Conservation (phyloP, 2,888 invertebrate species). For the Tyria jacobaeae region DNA sequence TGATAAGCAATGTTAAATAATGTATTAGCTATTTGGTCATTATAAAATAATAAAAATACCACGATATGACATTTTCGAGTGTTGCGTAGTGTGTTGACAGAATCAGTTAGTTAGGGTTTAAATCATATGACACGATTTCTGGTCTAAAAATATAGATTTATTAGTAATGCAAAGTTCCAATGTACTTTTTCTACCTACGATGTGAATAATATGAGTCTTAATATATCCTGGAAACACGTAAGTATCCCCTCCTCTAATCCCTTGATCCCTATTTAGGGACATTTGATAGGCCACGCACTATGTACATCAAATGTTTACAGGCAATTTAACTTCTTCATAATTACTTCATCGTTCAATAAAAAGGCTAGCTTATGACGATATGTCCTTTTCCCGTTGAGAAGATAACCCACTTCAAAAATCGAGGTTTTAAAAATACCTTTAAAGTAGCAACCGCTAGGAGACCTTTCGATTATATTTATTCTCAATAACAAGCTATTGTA, state of each 20-base stretch:
- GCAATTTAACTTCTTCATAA: neutral
- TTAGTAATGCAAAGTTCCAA: no score
- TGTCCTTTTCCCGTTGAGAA: neutral
- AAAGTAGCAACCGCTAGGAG: neutral
- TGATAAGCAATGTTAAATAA: neutral
- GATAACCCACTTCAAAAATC: neutral
- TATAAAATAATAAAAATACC: neutral
- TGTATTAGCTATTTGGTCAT: neutral
- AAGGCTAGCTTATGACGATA: neutral
- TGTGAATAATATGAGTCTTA: neutral
- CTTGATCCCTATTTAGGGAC: no score
- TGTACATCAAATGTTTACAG: no score
- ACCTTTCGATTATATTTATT: neutral
- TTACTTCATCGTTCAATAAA: neutral
- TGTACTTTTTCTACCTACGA: neutral
- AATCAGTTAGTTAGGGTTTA: slow-evolving; percentile 4
- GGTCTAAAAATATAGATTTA: neutral
- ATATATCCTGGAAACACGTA: no score
- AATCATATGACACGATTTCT: slow-evolving; percentile 3
- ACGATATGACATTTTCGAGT: neutral
- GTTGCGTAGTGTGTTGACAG: slow-evolving; percentile 5
- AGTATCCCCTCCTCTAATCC: no score
- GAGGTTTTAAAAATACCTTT: neutral
- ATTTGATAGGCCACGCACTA: no score
- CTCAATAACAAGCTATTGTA: neutral